Percentiles rank a stretch among this genome's conserved stretches.
Evolutionary conservation across 2,797 vertebrate genomes (phyloP).

Genomic region (Lepilemur ruficaudatus): DNA sequence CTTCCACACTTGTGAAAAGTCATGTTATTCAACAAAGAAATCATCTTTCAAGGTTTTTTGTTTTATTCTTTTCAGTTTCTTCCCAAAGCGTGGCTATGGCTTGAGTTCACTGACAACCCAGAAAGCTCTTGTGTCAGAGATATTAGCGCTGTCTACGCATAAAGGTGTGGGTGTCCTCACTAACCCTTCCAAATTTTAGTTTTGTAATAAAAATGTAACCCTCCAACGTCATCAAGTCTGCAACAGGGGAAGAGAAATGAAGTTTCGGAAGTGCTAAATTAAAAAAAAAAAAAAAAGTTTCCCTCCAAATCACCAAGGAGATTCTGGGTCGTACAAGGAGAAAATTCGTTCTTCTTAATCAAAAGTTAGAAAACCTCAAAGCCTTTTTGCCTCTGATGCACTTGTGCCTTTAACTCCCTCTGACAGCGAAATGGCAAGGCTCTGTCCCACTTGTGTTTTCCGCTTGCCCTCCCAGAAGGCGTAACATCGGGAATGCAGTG

Average conservation of each 20-base stretch:
- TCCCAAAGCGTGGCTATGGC: not conserved
- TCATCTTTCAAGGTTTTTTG: not conserved
- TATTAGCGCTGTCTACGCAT: fast-evolving
- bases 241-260: not conserved
- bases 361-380: not conserved
- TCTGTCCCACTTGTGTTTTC: not conserved
- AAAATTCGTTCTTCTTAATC: conserved; percentile 19
- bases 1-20: not conserved
- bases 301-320: not conserved
- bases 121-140: not conserved
- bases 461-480: not conserved
- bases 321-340: not conserved
- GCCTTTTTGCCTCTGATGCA: not conserved
- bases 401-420: not conserved
- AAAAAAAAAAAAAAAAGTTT: not conserved
- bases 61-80: not conserved
- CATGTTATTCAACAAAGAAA: not conserved
- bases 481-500: not conserved
- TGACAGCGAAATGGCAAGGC: not conserved
- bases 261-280: not conserved
- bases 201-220: not conserved
- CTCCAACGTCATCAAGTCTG: not conserved
- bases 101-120: not conserved
- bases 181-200: not conserved
- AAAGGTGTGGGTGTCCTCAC: not conserved